These are phyloP conservation scores for Daubentonia madagascariensis DNA, from an alignment of 2,113 vertebrate genomes.

Conservation along the genomic window DNA sequence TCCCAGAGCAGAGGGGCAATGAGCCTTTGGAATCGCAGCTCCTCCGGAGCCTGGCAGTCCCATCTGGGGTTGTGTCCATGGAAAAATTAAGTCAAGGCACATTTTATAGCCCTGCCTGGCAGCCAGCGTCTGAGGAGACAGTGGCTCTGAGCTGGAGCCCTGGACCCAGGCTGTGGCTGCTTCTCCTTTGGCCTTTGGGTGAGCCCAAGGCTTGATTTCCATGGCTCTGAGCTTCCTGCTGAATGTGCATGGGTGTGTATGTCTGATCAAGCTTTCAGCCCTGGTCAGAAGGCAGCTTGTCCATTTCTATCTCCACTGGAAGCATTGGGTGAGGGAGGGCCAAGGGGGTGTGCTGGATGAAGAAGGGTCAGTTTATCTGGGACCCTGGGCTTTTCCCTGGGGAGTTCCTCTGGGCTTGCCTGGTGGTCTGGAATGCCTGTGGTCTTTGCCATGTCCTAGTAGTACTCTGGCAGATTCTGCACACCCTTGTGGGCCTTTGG, in stretches of 20 bases:
- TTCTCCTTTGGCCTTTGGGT: conserved; percentile 43
- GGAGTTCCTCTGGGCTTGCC: not conserved
- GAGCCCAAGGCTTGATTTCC: conserved; percentile 57
- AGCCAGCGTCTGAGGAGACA: not conserved
- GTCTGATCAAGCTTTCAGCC: not conserved
- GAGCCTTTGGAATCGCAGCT: not conserved
- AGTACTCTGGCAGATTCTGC: not conserved
- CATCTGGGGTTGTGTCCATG: conserved; percentile 29
- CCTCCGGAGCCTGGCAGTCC: conserved; percentile 37
- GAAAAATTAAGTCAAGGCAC: conserved; percentile 71
- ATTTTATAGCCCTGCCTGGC: conserved; percentile 61
- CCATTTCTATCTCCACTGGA: not conserved
- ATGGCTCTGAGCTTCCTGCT: conserved; percentile 40
- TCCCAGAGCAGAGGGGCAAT: not conserved
- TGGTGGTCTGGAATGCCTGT: not conserved
- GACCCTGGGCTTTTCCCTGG: not conserved
- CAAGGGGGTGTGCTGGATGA: not conserved
- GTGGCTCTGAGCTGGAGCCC: not conserved
- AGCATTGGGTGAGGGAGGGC: not conserved
- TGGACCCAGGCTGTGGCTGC: conserved; percentile 16
- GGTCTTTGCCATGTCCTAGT: not conserved
- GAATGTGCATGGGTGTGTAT: conserved; percentile 30
- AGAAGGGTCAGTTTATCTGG: not conserved
- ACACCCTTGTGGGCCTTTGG: not conserved
- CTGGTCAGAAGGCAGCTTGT: not conserved